Percentiles rank a stretch among this genome's conserved stretches.
phyloP scores from a whole-genome alignment of 2,888 invertebrate species.

The Ophioninae sp. region DNA sequence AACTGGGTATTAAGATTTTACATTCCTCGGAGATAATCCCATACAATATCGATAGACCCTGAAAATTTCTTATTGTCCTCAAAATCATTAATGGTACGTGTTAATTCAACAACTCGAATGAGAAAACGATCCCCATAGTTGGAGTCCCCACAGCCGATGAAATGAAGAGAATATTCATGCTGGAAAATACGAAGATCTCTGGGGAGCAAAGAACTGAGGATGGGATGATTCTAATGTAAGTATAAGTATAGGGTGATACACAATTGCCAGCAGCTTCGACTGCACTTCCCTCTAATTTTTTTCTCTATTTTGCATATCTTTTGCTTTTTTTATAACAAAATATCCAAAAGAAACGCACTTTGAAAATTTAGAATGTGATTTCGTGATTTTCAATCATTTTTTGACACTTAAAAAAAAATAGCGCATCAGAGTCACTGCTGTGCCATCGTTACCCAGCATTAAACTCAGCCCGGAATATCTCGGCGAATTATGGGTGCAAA shows the following conservation, averaged over 20 bases:
- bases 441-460: too few species aligned
- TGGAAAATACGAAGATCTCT: slow-evolving; percentile 20
- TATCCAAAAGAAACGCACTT: too few species aligned
- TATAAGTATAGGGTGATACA: background rate
- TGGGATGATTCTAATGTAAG: background rate
- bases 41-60: background rate
- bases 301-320: too few species aligned
- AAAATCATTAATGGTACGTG: slow-evolving; percentile 12
- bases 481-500: too few species aligned
- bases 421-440: too few species aligned
- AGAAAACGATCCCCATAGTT: background rate
- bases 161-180: slow-evolving; percentile 7
- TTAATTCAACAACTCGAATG: slow-evolving; percentile 9
- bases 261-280: too few species aligned
- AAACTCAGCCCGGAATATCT: too few species aligned
- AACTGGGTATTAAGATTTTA: background rate
- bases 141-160: slow-evolving; percentile 7
- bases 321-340: too few species aligned
- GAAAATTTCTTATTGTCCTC: background rate
- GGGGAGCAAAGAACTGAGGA: background rate
- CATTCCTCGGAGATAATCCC: background rate
- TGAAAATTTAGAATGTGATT: too few species aligned
- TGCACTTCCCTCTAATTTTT: too few species aligned
- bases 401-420: slow-evolving; percentile 11
- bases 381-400: too few species aligned